Percentiles rank a stretch among this genome's conserved stretches.
These are phyloP conservation scores for Axinella damicornis DNA, from an alignment of 37 sponge, comb jelly and placozoan genomes.

Conservation along the genomic window DNA sequence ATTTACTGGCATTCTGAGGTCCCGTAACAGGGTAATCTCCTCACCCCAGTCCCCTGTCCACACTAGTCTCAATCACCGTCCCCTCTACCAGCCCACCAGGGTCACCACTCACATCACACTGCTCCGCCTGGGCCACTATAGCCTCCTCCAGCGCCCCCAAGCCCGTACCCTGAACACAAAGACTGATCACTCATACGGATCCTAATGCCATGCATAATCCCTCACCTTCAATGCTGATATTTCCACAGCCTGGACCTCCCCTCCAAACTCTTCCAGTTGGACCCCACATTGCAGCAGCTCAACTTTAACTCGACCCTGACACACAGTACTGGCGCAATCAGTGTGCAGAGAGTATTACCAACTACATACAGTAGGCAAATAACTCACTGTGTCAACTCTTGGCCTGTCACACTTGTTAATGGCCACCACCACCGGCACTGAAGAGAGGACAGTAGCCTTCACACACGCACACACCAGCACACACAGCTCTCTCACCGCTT, in stretches of 20 bases:
- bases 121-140: conserved; percentile 72
- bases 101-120: conserved; percentile 65
- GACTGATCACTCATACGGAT: not conserved
- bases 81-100: conserved; percentile 70
- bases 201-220: not conserved
- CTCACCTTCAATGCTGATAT: conserved; percentile 87
- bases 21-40: too few relatives aligned
- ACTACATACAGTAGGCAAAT: not conserved
- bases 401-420: conserved; percentile 93
- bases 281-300: conserved; percentile 80
- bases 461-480: not conserved
- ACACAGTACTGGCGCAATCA: too few relatives aligned
- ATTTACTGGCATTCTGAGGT: too few relatives aligned
- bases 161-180: conserved; percentile 38
- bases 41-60: conserved; percentile 75
- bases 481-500: conserved; percentile 48
- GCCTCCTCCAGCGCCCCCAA: conserved; percentile 77
- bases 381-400: conserved; percentile 56
- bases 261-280: conserved; percentile 86
- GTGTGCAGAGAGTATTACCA: too few relatives aligned
- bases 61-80: conserved; percentile 66
- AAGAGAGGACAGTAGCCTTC: not conserved
- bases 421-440: conserved; percentile 94
- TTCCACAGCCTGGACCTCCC: conserved; percentile 83
- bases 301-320: conserved; percentile 32